phyloP scores from a whole-genome alignment of 2,113 vertebrate species.

The Ginglymostoma cirratum region DNA sequence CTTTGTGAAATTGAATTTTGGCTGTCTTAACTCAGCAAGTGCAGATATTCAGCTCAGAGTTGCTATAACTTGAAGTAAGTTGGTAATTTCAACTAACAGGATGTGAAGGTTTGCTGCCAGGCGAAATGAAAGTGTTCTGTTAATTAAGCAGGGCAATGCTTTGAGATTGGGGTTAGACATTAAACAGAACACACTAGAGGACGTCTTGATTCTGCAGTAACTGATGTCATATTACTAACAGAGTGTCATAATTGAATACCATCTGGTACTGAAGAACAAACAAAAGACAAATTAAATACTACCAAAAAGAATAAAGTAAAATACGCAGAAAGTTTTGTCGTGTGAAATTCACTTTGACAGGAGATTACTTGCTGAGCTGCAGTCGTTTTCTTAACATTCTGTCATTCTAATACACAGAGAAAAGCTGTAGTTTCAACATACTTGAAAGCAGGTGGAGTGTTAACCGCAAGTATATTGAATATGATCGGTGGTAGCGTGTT shows the following conservation, averaged over 20 bases:
- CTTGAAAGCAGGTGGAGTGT: background rate
- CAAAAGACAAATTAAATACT: background rate
- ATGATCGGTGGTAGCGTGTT: constrained; percentile 6
- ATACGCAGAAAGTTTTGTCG: background rate
- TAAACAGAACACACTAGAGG: background rate
- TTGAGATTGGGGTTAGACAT: background rate
- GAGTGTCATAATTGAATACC: background rate
- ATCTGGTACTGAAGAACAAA: background rate
- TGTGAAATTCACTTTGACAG: background rate
- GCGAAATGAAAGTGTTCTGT: background rate
- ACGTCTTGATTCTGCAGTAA: background rate
- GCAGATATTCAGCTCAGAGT: background rate
- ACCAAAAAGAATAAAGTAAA: background rate
- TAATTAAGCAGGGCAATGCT: background rate
- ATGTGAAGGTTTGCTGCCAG: background rate
- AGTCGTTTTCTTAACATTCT: constrained; percentile 4
- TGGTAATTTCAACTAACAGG: background rate
- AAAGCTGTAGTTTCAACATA: constrained; percentile 29
- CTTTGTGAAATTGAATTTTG: background rate
- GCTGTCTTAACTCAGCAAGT: background rate
- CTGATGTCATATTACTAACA: background rate
- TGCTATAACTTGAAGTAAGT: background rate
- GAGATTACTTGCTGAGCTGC: background rate
- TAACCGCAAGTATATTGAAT: background rate
- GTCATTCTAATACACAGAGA: background rate